These are phyloP conservation scores for Peromyscus nudipes DNA, from an alignment of 2,797 vertebrate genomes.

Conservation along the genomic window DNA sequence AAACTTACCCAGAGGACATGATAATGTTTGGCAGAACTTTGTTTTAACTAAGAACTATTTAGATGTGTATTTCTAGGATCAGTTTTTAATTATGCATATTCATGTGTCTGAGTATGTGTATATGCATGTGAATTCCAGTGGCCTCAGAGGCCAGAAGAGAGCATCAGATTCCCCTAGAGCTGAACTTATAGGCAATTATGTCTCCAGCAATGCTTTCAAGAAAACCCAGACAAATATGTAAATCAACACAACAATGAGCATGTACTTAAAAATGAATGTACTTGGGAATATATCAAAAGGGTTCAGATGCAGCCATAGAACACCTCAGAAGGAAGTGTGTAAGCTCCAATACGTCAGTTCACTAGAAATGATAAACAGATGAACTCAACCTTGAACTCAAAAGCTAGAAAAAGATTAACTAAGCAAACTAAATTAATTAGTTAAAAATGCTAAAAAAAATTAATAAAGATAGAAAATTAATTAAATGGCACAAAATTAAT, in stretches of 20 bases:
- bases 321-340: neutral
- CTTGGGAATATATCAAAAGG: neutral
- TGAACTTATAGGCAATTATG: neutral
- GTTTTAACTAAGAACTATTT: neutral
- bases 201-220: neutral
- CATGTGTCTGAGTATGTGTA: neutral
- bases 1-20: neutral
- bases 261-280: neutral
- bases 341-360: neutral
- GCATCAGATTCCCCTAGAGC: neutral
- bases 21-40: neutral
- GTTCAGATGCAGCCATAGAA: neutral
- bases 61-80: neutral
- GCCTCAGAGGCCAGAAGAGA: neutral
- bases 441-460: neutral
- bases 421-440: too few relatives aligned
- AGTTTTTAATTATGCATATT: neutral
- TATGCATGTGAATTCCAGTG: neutral
- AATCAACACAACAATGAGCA: neutral
- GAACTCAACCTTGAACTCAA: conserved; percentile 25
- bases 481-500: neutral
- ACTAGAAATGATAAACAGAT: neutral
- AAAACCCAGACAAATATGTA: neutral
- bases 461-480: neutral
- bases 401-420: neutral